Conservation (phyloP, 1,140 invertebrate genomes). For the Trachymyrmex septentrionalis region DNA sequence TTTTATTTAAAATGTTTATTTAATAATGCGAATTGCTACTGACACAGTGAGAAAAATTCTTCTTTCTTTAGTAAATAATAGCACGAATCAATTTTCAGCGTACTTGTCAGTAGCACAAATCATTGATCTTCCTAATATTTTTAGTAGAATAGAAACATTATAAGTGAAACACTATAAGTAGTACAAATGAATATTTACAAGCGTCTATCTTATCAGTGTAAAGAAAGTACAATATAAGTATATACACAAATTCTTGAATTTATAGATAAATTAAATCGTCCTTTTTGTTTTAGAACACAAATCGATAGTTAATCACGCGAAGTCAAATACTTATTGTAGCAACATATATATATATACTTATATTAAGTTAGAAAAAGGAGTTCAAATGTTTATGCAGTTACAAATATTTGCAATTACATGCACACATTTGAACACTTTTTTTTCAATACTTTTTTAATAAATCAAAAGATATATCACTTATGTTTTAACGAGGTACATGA, state of each 20-base stretch:
- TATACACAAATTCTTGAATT: neutral
- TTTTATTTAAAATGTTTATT: no score
- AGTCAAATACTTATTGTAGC: neutral
- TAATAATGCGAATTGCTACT: no score
- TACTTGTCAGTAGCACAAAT: neutral
- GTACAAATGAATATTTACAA: slow-evolving; percentile 7
- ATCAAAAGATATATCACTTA: neutral
- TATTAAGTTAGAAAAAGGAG: no score
- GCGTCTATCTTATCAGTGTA: neutral
- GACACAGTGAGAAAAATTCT: no score
- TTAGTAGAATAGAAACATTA: neutral
- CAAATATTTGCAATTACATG: no score
- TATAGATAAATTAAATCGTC: neutral
- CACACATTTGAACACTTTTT: neutral
- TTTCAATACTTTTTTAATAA: neutral
- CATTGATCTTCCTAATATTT: neutral
- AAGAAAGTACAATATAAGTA: neutral
- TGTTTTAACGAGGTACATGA: neutral
- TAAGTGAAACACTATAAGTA: neutral
- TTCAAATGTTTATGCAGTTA: neutral
- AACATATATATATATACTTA: no score
- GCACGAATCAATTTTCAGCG: neutral
- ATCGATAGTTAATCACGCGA: neutral
- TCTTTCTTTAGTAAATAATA: neutral
- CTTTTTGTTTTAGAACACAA: neutral